Conservation (phyloP, 2,888 invertebrate species). For the Stenotaenia linearis region DNA sequence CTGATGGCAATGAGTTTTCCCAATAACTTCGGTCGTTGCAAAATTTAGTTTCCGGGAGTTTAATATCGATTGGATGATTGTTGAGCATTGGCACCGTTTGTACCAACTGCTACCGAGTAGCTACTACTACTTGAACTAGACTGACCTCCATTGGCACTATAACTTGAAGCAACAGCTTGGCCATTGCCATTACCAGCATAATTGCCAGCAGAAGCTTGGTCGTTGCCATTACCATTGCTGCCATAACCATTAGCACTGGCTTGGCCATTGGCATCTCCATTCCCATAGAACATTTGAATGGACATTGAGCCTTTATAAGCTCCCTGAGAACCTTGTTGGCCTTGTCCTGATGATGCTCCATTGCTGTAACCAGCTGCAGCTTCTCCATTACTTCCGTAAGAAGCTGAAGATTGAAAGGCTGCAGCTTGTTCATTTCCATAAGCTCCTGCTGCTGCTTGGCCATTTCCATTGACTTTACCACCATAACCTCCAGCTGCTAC, state of each 20-base stretch:
- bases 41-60: not conserved
- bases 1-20: not conserved
- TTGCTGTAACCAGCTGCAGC: not conserved
- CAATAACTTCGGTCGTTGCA: not conserved
- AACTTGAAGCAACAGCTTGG: not conserved
- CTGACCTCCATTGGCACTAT: not conserved
- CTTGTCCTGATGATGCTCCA: not conserved
- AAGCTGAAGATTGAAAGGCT: not conserved
- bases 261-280: not conserved
- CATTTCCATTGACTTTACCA: not conserved
- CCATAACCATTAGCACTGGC: not conserved
- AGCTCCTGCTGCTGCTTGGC: not conserved
- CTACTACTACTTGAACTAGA: not conserved
- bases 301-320: slow-evolving; percentile 2
- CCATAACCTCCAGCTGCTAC: not conserved
- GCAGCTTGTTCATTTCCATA: not conserved
- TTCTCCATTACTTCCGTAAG: not conserved
- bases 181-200: slow-evolving; percentile 12
- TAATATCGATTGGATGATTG: not conserved
- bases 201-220: not conserved
- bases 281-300: slow-evolving; percentile 8
- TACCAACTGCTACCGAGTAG: not conserved
- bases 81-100: not conserved
- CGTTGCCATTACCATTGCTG: not conserved
- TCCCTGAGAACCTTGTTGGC: not conserved